Conservation (phyloP, 2,888 invertebrate species). For the Hydrotaea cyrtoneurina region DNA sequence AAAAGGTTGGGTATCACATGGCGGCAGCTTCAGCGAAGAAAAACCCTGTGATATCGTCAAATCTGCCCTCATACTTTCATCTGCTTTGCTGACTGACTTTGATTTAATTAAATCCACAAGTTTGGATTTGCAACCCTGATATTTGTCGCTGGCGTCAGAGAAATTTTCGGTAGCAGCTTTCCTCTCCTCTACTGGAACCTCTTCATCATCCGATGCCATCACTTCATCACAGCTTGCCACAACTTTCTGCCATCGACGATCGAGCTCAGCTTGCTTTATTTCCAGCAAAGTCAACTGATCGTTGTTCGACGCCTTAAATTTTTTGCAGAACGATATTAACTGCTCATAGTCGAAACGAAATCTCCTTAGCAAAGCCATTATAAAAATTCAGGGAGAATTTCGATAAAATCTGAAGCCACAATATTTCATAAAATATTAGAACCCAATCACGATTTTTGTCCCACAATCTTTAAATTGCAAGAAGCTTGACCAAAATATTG, state of each 20-base stretch:
- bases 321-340: not conserved
- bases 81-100: conserved; percentile 1
- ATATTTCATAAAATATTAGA: too few relatives aligned
- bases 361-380: not conserved
- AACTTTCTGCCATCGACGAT: conserved; percentile 7
- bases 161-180: conserved; percentile 1
- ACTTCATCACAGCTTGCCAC: not conserved
- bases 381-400: not conserved
- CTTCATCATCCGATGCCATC: not conserved
- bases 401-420: too few relatives aligned
- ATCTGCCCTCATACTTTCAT: not conserved
- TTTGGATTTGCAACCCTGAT: conserved; percentile 21
- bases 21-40: conserved; percentile 26
- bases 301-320: not conserved
- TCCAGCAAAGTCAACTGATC: not conserved
- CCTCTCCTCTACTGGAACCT: not conserved
- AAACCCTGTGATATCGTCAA: not conserved
- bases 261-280: conserved; percentile 3
- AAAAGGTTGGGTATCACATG: conserved; percentile 21
- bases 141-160: conserved; percentile 1
- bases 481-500: too few relatives aligned
- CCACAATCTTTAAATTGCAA: too few relatives aligned
- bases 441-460: too few relatives aligned
- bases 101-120: not conserved
- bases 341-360: not conserved